Base-by-base conservation (phyloP, 2,888 invertebrate species). In the Oxystoma pomonae region DNA sequence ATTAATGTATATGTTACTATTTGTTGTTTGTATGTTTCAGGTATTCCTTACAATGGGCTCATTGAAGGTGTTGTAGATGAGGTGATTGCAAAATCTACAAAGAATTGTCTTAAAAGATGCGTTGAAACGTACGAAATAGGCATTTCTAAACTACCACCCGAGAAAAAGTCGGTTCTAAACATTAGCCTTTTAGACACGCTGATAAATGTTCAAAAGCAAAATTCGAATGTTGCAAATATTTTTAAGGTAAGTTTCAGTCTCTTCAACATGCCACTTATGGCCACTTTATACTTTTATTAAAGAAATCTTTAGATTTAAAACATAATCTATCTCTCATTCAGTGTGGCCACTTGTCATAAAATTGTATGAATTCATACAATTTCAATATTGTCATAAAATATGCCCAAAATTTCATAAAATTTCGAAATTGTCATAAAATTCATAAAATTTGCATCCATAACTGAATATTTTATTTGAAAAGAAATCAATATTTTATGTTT, bases 171-270 rank as follows among this genome's bases (percentile, higher is more conserved):
- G 7, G 20, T n/a, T 1, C 49, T 66, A 21, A 62, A 64, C 62
- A 64, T 57, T 35, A 19, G 49, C 12, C 64, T 64, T 58, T 58
- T 66, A 51, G 58, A 62, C 20, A 62, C 52, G 1, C 5, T 66
- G 12, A 55, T 64, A 16, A 62, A 64, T 50, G 16, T 64, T 16
- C 64, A 64, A n/a, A 64, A 66, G 35, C 53, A 59, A 22, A 53
- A 62, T 56, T 53, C 58, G 1, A 20, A 58, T 50, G 58, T 61
- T 18, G 58, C 58, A n/a, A 52, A 60, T 16, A 12, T 22, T 55
- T 62, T 21, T 20, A 65, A 53, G 57, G 21, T n/a, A n/a, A n/a
- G n/a, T n/a, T n/a, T n/a, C n/a, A n/a, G n/a, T n/a, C n/a, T n/a
- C n/a, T n/a, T n/a, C n/a, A n/a, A n/a, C n/a, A n/a, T n/a, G n/a